A percentile compares a stretch with the other conserved stretches of the same genome.
Conservation (phyloP, 2,888 invertebrate genomes). For the Agapostemon virescens region DNA sequence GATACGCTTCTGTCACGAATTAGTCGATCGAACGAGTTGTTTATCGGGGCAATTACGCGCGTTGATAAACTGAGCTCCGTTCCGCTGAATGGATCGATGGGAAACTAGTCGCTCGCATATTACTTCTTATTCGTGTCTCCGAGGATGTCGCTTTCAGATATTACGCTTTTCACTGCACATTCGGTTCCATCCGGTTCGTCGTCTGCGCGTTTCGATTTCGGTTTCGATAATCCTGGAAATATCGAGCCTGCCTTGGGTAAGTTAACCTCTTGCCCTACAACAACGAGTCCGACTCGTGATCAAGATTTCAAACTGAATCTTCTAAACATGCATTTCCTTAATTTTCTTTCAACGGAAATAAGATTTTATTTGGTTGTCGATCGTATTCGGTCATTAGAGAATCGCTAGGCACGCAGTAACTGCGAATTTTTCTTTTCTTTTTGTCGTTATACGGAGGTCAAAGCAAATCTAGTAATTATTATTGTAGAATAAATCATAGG, state of each 20-base stretch:
- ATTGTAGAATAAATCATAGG: too few relatives aligned
- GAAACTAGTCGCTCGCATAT: constrained; percentile 20
- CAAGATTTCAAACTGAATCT: too few relatives aligned
- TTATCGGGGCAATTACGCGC: constrained; percentile 40
- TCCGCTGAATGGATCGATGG: constrained; percentile 9
- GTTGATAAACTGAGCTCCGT: constrained; percentile 28
- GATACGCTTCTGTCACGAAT: constrained; percentile 35
- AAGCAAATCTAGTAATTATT: too few relatives aligned
- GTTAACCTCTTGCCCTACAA: too few relatives aligned
- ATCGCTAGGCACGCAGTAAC: too few relatives aligned
- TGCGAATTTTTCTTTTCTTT: too few relatives aligned
- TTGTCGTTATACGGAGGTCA: too few relatives aligned
- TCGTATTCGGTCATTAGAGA: too few relatives aligned
- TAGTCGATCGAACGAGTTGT: constrained; percentile 26
- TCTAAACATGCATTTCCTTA: too few relatives aligned
- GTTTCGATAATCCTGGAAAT: not conserved
- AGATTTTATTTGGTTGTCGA: too few relatives aligned
- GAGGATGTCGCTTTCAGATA: not conserved
- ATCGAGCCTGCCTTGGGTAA: not conserved
- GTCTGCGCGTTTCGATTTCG: not conserved
- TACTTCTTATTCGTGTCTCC: constrained; percentile 22
- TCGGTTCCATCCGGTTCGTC: not conserved
- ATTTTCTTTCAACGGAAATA: too few relatives aligned
- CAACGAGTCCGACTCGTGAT: too few relatives aligned
- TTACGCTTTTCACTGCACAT: not conserved